Evolutionary conservation across 2,888 invertebrate species (phyloP), one percentile per base, ranked within the genome.

Genomic region (Bimastos eiseni): DNA sequence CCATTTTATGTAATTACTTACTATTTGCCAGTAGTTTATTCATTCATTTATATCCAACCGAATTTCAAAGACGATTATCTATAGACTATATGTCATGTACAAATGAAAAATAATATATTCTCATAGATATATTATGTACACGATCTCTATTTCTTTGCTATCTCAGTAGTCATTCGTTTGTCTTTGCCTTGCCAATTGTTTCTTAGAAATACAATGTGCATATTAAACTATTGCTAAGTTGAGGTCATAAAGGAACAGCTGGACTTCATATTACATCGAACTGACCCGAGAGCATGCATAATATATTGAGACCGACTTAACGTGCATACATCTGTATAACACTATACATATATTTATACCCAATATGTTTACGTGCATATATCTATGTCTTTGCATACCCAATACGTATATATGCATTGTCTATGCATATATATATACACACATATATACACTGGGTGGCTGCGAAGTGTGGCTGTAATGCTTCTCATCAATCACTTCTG

Each of bases 161-260:
- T n/a, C n/a, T 41, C 30, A 8, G 8, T 70, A 0, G 70, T n/a
- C 2, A 13, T 70, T 70, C 70, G 21, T 49, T 6, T 49, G 49
- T 49, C 49, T 21, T 49, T 24, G 21, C 49, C 6, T 49, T 24
- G 49, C 49, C 49, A 24, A 2, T 24, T 49, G 70, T n/a, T 8
- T 70, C 70, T 70, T n/a, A 1, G 8, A 70, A 70, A n/a, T 70
- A 70, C 70, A 17, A n/a, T n/a, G 30, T n/a, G n/a, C 30, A 17
- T 70, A 70, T n/a, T 70, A 70, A n/a, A n/a, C n/a, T n/a, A n/a
- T n/a, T 70, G 70, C n/a, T 70, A 70, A 70, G 70, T 70, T n/a
- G 70, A n/a, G 30, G 70, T n/a, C 70, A n/a, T 70, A 70, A 70
- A 70, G 30, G 70, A 70, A 8, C 70, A 70, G 70, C 70, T 70